These are phyloP conservation scores for Rousettus madagascariensis DNA, from an alignment of 2,797 vertebrate genomes.

Conservation along the genomic window DNA sequence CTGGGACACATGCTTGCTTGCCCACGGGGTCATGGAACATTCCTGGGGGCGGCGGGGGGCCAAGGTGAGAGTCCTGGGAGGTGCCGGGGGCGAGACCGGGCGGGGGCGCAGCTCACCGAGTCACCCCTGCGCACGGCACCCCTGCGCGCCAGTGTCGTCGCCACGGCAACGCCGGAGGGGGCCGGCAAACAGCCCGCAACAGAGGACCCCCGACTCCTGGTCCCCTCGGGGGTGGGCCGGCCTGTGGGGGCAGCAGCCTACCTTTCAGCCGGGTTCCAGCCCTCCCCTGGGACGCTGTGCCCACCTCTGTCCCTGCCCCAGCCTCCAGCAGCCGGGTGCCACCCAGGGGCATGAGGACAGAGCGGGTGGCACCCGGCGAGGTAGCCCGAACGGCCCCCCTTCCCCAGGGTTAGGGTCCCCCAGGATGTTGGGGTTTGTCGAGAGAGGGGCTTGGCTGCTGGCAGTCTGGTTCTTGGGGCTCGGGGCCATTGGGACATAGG, in stretches of 20 bases:
- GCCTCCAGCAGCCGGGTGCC: not conserved
- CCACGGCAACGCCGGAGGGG: not conserved
- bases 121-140: slow-evolving; percentile 37
- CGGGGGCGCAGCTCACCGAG: not conserved
- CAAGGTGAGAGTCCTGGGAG: not conserved
- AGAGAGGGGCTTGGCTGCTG: not conserved
- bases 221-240: not conserved
- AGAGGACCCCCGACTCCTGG: not conserved
- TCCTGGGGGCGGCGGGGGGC: slow-evolving; percentile 34
- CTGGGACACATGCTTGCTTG: not conserved
- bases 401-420: not conserved
- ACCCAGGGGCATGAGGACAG: no score
- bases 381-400: no score
- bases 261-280: not conserved
- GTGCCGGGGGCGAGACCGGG: not conserved
- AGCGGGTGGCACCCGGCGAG: no score
- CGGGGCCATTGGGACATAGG: accelerated
- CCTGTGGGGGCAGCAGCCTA: not conserved
- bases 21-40: slow-evolving; percentile 43
- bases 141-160: not conserved
- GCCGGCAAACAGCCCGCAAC: slow-evolving; percentile 39
- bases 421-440: not conserved
- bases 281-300: no score
- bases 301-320: not conserved
- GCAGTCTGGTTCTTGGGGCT: not conserved